These are phyloP conservation scores for Bryconaethiops microstoma DNA, from an alignment of 2,797 vertebrate genomes.

Conservation along the genomic window DNA sequence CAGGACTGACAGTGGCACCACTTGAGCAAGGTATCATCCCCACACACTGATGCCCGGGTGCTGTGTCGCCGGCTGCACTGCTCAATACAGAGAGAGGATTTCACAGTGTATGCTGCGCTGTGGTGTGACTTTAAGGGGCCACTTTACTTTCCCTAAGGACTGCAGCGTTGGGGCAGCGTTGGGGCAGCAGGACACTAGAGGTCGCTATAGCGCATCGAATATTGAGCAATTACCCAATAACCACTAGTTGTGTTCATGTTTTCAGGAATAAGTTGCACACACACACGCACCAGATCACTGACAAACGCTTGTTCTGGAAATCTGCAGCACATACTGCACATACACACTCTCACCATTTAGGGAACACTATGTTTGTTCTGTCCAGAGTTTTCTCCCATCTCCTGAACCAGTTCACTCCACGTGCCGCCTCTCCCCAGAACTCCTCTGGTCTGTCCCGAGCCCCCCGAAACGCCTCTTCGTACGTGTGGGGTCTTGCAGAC, in stretches of 20 bases:
- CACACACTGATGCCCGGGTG: too few relatives aligned
- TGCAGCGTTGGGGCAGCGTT: too few relatives aligned
- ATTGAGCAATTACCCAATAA: background rate
- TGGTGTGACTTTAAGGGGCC: too few relatives aligned
- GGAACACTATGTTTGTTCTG: constrained; percentile 72
- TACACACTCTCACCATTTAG: constrained; percentile 82
- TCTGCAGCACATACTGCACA: background rate
- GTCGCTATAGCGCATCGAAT: background rate
- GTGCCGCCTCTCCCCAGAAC: constrained; percentile 81
- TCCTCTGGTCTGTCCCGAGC: constrained; percentile 78
- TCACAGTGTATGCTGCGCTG: too few relatives aligned
- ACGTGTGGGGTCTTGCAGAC: constrained; percentile 45
- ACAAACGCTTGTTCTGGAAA: background rate
- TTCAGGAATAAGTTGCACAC: background rate
- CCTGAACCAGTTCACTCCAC: constrained; percentile 82
- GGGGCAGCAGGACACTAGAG: background rate
- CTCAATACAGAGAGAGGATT: too few relatives aligned
- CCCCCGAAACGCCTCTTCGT: constrained; percentile 73
- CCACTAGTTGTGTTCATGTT: background rate
- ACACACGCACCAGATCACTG: background rate
- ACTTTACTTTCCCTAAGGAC: too few relatives aligned
- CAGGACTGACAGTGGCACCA: too few relatives aligned
- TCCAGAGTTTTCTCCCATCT: constrained; percentile 84
- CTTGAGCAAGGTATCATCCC: too few relatives aligned
- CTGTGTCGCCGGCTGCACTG: too few relatives aligned